phyloP scores from a whole-genome alignment of 2,113 vertebrate species.

The Ptyas mucosa region DNA sequence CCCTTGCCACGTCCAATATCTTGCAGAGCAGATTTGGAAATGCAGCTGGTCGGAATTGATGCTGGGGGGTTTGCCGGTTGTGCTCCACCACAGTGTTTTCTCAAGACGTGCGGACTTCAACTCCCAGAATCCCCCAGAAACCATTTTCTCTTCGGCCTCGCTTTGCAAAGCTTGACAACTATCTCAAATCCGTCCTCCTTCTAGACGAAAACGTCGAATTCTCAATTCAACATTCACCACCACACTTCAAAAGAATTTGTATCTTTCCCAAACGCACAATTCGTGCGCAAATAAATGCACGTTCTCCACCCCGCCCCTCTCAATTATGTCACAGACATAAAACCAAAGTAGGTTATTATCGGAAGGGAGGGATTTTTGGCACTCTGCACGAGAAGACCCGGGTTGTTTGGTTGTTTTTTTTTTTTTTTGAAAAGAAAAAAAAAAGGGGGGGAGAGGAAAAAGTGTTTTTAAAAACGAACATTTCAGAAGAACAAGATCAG shows the following conservation, averaged over 20 bases:
- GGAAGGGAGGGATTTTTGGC: background rate
- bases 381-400: background rate
- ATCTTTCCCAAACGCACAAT: background rate
- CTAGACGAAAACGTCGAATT: background rate
- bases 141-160: background rate
- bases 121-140: background rate
- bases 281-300: background rate
- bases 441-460: too few relatives aligned
- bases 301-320: background rate
- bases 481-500: slow-evolving; percentile 51
- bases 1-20: background rate
- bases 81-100: background rate
- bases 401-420: too few relatives aligned
- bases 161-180: background rate
- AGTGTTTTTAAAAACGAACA: slow-evolving; percentile 15
- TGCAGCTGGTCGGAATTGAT: background rate
- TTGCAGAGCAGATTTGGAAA: background rate
- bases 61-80: background rate
- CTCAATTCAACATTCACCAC: background rate
- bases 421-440: background rate
- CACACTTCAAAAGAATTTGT: background rate
- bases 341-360: background rate
- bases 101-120: background rate
- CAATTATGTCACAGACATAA: background rate
- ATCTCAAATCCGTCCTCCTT: background rate